These are phyloP conservation scores for Sebastes oblongus DNA, from an alignment of 2,797 vertebrate genomes.

Conservation along the genomic window DNA sequence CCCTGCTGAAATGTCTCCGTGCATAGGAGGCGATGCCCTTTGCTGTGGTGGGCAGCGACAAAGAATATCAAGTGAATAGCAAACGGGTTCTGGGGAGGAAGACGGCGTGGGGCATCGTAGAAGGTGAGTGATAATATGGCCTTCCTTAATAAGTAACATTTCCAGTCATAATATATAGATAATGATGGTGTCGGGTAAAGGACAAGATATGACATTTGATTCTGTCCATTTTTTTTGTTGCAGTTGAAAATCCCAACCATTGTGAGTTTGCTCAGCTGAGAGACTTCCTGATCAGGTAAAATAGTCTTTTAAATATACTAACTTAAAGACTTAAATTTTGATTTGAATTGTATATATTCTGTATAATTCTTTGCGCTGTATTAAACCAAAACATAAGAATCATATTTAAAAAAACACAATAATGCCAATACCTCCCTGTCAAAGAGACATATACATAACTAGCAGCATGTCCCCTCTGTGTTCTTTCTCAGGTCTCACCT, in stretches of 20 bases:
- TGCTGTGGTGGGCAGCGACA: conserved; percentile 97
- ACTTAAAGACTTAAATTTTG: neutral
- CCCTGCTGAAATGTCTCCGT: conserved; percentile 29
- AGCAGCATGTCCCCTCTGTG: neutral
- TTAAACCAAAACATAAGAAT: neutral
- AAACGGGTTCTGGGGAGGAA: conserved; percentile 95
- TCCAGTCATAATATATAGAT: neutral
- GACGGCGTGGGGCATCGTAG: conserved; percentile 96
- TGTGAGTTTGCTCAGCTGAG: conserved; percentile 97
- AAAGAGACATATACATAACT: neutral
- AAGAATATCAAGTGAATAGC: conserved; percentile 96
- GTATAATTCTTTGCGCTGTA: neutral
- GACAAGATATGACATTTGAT: neutral
- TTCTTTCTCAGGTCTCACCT: conserved; percentile 89
- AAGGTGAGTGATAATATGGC: conserved; percentile 83
- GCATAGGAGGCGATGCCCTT: conserved; percentile 96
- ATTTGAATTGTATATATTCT: neutral
- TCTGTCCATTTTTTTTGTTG: conserved; percentile 22
- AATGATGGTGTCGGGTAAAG: neutral
- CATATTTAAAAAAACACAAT: neutral
- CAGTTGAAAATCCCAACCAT: conserved; percentile 97
- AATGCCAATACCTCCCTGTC: neutral
- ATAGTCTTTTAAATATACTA: neutral
- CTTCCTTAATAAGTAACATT: neutral
- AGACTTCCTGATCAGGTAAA: conserved; percentile 98